Evolutionary conservation across 2,888 invertebrate species (phyloP), one percentile per base, ranked within the genome.

Genomic region (Hedya salicella): DNA sequence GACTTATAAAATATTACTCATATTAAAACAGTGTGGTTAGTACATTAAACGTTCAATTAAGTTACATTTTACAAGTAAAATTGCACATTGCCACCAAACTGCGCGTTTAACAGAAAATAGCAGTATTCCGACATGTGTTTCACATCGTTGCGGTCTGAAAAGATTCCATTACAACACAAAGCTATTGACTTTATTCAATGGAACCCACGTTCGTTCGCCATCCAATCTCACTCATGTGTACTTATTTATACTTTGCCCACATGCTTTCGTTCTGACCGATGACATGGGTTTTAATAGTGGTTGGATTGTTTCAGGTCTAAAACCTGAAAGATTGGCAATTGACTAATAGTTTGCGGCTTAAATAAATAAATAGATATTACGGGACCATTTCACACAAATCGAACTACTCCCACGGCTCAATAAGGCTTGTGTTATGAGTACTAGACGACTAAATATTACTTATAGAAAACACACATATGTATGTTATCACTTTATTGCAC

Each of bases 161-260:
- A 61, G 60, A 53, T 66, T 66, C 60, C 60, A 61, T 68, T 69
- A 61, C 61, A 46, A 50, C 52, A 56, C 40, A 48, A 65, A 60
- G 49, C 71, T 73, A 78, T 77, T 76, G 73, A 72, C 73, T 74
- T 73, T 71, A 71, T 74, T 76, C 71, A 74, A 73, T 74, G 71
- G 75, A 75, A 72, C 70, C 69, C 77, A 76, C 78, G 75, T 72
- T 69, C 66, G 63, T 50, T 56, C 63, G 65, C 68, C 16, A 42
- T 63, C 69, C 68, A 60, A 46, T 68, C 48, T 39, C 49, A 32
- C 40, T 57, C 39, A 42, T 39, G 16, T 40, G 36, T 40, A 14
- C 40, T 60, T 66, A 60, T 60, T 36, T 36, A 13, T 36, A 36
- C 13, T 36, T 36, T 36, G 36, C 36, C 36, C 6, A 4, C 6